A percentile compares a stretch with the other conserved stretches of the same genome.
Conservation (phyloP, 2,113 vertebrate genomes). For the Calonectris borealis region DNA sequence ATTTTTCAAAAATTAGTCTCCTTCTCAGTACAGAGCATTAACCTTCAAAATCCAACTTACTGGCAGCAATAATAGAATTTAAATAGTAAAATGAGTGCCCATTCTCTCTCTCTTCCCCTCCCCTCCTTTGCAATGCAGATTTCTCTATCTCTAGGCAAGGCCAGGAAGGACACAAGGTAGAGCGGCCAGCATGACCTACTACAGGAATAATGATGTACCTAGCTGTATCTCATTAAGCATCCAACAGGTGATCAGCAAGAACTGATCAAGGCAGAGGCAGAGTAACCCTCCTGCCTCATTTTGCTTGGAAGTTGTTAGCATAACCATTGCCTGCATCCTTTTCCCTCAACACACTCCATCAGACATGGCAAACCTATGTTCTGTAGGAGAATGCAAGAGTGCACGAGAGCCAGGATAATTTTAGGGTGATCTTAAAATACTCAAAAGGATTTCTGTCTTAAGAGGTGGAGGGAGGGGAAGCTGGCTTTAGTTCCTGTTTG, state of each 20-base stretch:
- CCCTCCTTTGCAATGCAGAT: not conserved
- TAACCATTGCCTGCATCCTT: not conserved
- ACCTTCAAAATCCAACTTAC: not conserved
- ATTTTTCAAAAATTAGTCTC: not conserved
- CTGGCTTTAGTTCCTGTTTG: not conserved
- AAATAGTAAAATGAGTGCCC: not conserved
- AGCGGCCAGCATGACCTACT: not conserved
- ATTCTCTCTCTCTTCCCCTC: not conserved
- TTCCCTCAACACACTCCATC: not conserved
- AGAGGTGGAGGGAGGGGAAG: not conserved
- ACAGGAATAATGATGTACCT: not conserved
- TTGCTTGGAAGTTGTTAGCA: not conserved
- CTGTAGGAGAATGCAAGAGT: not conserved
- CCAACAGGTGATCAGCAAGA: not conserved
- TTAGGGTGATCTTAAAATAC: not conserved
- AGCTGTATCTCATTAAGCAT: not conserved
- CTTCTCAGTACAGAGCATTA: not conserved
- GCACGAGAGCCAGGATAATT: accelerated
- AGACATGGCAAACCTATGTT: not conserved
- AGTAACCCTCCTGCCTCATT: not conserved
- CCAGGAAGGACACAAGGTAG: not conserved
- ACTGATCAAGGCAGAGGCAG: not conserved
- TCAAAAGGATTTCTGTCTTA: not conserved
- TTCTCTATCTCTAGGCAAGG: conserved; percentile 13
- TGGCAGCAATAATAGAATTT: not conserved